A percentile compares a stretch with the other conserved stretches of the same genome.
Evolutionary conservation across 2,888 invertebrate genomes (phyloP).

Genomic region (Phalangium opilio): DNA sequence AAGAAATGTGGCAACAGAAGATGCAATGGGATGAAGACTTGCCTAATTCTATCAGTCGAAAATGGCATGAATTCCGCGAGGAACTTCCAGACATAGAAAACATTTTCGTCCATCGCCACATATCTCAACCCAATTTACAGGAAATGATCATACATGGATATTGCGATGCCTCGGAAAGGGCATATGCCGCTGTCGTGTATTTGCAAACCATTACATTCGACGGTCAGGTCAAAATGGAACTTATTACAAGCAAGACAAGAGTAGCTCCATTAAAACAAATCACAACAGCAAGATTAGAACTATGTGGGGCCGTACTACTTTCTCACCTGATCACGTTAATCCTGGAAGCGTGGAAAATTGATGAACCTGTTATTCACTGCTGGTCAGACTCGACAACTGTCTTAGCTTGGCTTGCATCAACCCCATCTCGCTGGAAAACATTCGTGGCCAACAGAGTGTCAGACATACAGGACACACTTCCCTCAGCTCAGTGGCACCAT

Average conservation of each 20-base stretch:
- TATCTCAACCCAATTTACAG: too few relatives aligned
- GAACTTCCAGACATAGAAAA: too few relatives aligned
- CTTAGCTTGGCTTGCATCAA: slow-evolving; percentile 18
- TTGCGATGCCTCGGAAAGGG: slow-evolving; percentile 20
- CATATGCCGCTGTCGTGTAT: slow-evolving; percentile 19
- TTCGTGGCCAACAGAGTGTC: slow-evolving; percentile 21
- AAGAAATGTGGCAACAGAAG: too few relatives aligned
- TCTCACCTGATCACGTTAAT: slow-evolving; percentile 1
- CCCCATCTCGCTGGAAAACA: slow-evolving; percentile 13
- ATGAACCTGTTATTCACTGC: slow-evolving; percentile 2
- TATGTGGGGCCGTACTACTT: slow-evolving; percentile 14
- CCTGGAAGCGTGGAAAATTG: not conserved
- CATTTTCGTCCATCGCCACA: too few relatives aligned
- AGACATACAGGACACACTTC: slow-evolving; percentile 16
- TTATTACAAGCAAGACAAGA: slow-evolving; percentile 10
- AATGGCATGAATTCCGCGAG: too few relatives aligned
- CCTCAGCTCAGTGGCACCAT: too few relatives aligned
- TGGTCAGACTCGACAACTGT: slow-evolving; percentile 19
- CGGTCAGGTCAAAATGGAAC: not conserved
- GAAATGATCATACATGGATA: slow-evolving; percentile 12
- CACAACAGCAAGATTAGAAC: slow-evolving; percentile 19
- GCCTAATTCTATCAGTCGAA: too few relatives aligned
- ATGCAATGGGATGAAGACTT: too few relatives aligned
- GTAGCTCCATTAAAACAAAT: slow-evolving; percentile 20
- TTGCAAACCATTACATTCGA: slow-evolving; percentile 8